These are phyloP conservation scores for Zoanthus sociatus DNA, from an alignment of 92 coral and sea anemone species.

Conservation along the genomic window DNA sequence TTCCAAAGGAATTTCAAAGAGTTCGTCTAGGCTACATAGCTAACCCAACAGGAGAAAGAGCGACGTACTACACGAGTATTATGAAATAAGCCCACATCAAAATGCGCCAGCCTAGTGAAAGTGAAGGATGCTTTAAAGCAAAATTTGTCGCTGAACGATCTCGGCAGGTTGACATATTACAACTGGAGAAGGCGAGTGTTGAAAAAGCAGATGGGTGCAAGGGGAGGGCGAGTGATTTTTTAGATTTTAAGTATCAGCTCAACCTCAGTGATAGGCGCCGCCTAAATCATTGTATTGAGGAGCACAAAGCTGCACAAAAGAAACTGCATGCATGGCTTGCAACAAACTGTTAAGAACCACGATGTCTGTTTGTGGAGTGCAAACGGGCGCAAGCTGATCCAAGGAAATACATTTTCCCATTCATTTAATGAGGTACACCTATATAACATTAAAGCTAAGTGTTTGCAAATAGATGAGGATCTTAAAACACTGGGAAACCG, in stretches of 20 bases:
- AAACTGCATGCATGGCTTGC: conserved; percentile 44
- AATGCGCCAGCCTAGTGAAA: background rate
- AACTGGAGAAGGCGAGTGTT: background rate
- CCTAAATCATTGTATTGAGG: conserved; percentile 43
- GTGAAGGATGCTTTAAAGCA: background rate
- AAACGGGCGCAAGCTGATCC: too few relatives aligned
- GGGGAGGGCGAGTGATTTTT: background rate
- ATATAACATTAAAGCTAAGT: background rate
- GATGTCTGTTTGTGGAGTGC: background rate
- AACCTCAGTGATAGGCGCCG: conserved; percentile 47
- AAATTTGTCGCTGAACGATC: conserved; percentile 1
- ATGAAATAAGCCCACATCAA: conserved; percentile 1
- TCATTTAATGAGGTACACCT: conserved; percentile 21
- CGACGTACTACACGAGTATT: background rate
- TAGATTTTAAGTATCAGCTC: conserved; percentile 20
- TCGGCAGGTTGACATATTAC: conserved; percentile 2
- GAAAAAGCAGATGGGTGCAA: background rate
- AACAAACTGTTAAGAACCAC: conserved; percentile 40
- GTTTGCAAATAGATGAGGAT: background rate
- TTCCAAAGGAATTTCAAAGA: conserved; percentile 6
- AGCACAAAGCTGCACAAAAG: too few relatives aligned
- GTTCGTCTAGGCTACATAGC: conserved; percentile 2
- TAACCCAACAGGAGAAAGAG: background rate
- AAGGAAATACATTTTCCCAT: conserved; percentile 20
- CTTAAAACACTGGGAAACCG: conserved; percentile 19